Percentiles rank a stretch among this genome's conserved stretches.
These are phyloP conservation scores for Bombus sibiricus DNA, from an alignment of 1,140 invertebrate genomes.

Conservation along the genomic window DNA sequence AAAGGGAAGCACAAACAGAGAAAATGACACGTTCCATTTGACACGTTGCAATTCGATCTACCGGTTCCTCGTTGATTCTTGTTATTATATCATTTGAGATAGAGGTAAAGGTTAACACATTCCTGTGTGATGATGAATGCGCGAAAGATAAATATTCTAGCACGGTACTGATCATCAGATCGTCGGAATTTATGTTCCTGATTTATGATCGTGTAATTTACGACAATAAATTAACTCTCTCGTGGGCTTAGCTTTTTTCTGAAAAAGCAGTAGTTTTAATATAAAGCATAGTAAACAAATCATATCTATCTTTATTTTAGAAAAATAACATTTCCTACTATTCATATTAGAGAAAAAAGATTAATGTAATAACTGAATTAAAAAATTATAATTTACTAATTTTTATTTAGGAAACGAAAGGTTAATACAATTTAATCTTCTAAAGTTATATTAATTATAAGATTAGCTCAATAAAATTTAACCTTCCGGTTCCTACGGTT, in stretches of 20 bases:
- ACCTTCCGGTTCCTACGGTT: background rate
- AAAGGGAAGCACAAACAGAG: background rate
- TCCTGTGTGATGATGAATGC: background rate
- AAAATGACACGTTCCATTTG: conserved; percentile 5
- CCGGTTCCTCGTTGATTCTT: background rate
- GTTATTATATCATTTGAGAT: background rate
- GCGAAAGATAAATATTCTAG: background rate
- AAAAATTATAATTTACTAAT: background rate
- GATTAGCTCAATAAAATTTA: background rate
- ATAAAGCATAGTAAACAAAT: background rate
- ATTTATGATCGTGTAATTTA: background rate
- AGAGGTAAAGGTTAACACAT: conserved; percentile 4
- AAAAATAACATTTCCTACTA: background rate
- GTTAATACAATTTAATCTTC: background rate
- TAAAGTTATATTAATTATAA: too few species aligned
- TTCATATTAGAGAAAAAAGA: background rate
- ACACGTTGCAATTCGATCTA: background rate
- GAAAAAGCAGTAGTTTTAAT: too few species aligned
- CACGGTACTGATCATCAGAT: background rate
- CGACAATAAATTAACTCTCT: background rate
- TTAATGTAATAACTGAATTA: background rate
- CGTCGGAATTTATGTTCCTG: background rate
- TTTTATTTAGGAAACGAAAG: background rate
- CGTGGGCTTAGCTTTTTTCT: too few species aligned
- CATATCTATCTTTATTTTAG: background rate